Evolutionary conservation across 2,797 vertebrate genomes (phyloP).

Genomic region (Chelidonichthys spinosus): DNA sequence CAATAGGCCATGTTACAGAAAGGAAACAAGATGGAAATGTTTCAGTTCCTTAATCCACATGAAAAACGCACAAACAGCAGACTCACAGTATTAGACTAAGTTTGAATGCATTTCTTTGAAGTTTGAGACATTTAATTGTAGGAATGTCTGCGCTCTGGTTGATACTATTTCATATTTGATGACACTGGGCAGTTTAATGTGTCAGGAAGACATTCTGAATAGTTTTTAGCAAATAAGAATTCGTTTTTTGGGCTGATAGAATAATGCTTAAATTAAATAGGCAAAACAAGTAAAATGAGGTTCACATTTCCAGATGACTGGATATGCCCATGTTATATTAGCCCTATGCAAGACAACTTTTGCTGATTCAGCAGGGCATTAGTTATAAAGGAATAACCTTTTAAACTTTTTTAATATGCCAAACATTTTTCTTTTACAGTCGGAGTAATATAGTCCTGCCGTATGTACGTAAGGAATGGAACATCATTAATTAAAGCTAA

Average conservation of each 20-base stretch:
- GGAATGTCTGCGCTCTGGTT: too few relatives aligned
- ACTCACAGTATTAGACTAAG: too few relatives aligned
- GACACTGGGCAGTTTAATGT: not conserved
- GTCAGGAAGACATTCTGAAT: too few relatives aligned
- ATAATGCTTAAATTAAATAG: conserved; percentile 6
- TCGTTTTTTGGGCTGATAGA: not conserved
- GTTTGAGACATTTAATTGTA: too few relatives aligned
- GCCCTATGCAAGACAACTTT: not conserved
- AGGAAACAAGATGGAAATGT: too few relatives aligned
- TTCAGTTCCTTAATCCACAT: too few relatives aligned
- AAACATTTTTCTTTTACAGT: conserved; percentile 35
- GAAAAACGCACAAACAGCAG: too few relatives aligned
- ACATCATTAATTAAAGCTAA: conserved; percentile 33
- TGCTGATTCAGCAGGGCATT: not conserved
- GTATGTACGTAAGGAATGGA: conserved; percentile 22
- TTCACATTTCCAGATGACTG: not conserved
- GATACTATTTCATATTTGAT: not conserved
- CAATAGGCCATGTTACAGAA: too few relatives aligned
- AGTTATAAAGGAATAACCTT: conserved; percentile 1
- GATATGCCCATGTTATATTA: conserved; percentile 3
- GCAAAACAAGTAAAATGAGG: not conserved
- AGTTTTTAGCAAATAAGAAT: not conserved
- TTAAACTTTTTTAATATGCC: conserved; percentile 17
- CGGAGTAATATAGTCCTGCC: conserved; percentile 11
- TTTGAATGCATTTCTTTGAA: too few relatives aligned